Evolutionary conservation across 2,113 vertebrate species (phyloP).

Genomic region (Trematocara zebra): DNA sequence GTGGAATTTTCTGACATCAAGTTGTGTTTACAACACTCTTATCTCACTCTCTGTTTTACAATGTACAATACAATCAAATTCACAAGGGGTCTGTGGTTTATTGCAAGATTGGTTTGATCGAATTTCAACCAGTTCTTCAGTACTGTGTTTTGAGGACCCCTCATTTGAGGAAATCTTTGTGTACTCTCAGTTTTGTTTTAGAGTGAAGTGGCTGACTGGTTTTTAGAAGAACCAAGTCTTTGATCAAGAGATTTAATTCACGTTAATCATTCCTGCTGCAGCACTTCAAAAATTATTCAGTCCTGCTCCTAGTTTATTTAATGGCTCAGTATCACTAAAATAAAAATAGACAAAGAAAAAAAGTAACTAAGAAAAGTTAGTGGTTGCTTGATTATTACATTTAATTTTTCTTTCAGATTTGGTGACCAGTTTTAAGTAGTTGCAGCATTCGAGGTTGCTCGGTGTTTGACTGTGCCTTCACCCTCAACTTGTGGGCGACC

Average conservation of each 20-base stretch:
- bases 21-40: neutral
- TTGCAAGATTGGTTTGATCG: neutral
- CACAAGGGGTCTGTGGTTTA: neutral
- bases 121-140: neutral
- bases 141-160: neutral
- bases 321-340: neutral
- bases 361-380: neutral
- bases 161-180: neutral
- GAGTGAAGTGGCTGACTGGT: neutral
- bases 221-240: neutral
- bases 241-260: neutral
- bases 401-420: neutral
- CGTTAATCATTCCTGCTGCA: neutral
- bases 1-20: constrained; percentile 5
- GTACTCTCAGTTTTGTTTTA: neutral
- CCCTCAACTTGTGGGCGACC: neutral
- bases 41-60: neutral
- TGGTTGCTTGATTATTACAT: neutral
- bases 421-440: neutral
- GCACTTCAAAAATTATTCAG: fast-evolving
- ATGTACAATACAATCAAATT: neutral
- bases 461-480: neutral
- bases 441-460: neutral
- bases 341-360: neutral
- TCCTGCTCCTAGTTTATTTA: neutral